phyloP scores from a whole-genome alignment of 2,797 vertebrate genomes.

The Gouania willdenowi region DNA sequence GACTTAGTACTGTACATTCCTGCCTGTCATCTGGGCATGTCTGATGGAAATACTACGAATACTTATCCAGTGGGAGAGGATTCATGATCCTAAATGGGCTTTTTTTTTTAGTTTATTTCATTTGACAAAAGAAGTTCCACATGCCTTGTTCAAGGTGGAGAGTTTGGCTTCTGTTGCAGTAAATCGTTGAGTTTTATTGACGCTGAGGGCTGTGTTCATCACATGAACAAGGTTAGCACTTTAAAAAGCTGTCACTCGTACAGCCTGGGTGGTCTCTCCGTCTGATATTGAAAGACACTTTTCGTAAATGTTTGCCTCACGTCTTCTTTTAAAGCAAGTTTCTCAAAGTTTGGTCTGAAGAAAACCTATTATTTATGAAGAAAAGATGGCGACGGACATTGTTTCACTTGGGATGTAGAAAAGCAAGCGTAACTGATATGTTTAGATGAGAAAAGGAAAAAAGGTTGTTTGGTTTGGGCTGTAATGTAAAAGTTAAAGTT shows the following conservation, averaged over 20 bases:
- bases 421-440: too few species aligned
- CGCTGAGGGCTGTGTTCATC: background rate
- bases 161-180: conserved; percentile 9
- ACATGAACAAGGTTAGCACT: background rate
- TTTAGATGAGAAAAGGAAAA: too few species aligned
- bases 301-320: too few species aligned
- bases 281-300: conserved; percentile 1
- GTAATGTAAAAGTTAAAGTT: too few species aligned
- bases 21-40: conserved; percentile 55
- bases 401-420: too few species aligned
- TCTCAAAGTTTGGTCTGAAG: too few species aligned
- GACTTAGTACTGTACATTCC: conserved; percentile 72
- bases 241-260: background rate
- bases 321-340: background rate
- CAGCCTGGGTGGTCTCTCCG: conserved; percentile 5
- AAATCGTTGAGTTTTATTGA: conserved; percentile 2
- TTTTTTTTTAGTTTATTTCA: background rate
- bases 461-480: too few species aligned
- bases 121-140: conserved; percentile 13
- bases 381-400: too few species aligned
- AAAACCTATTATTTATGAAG: too few species aligned
- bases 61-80: conserved; percentile 28
- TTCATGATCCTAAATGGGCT: conserved; percentile 27
- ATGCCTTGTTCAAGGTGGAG: conserved; percentile 14
- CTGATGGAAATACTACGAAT: conserved; percentile 36